A percentile compares a stretch with the other conserved stretches of the same genome.
These are phyloP conservation scores for Trissolcus brochymenae DNA, from an alignment of 2,888 invertebrate genomes.

Conservation along the genomic window DNA sequence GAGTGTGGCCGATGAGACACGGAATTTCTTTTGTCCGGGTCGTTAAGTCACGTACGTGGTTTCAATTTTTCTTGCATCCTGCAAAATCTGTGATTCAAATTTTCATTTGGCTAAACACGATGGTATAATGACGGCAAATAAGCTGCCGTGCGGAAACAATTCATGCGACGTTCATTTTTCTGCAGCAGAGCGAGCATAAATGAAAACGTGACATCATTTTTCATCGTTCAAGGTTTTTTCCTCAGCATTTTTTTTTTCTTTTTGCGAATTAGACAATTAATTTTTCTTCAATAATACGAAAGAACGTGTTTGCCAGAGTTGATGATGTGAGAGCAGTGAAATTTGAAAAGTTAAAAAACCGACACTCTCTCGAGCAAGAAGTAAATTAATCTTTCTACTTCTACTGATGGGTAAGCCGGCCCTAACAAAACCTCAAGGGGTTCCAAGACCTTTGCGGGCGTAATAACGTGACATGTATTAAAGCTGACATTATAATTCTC, in stretches of 20 bases:
- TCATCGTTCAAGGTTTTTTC: background rate
- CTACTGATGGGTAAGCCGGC: slow-evolving; percentile 31
- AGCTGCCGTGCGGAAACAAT: background rate
- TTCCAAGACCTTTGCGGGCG: slow-evolving; percentile 39
- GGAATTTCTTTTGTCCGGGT: too few species aligned
- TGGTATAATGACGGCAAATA: too few species aligned
- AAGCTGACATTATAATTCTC: slow-evolving; percentile 38
- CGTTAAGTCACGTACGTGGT: too few species aligned
- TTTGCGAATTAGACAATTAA: slow-evolving; percentile 14
- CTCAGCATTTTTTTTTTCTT: background rate
- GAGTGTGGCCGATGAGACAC: too few species aligned
- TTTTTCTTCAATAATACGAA: slow-evolving; percentile 8
- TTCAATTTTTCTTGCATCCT: too few species aligned
- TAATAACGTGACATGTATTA: slow-evolving; percentile 47
- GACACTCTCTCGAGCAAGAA: slow-evolving; percentile 17
- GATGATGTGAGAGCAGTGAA: background rate
- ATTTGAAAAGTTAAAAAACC: slow-evolving; percentile 15
- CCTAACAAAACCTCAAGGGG: slow-evolving; percentile 49
- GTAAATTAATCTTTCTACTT: slow-evolving; percentile 48
- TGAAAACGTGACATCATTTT: slow-evolving; percentile 8
- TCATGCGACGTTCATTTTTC: background rate
- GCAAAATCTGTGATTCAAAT: background rate
- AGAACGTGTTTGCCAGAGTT: slow-evolving; percentile 1
- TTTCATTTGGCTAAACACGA: too few species aligned
- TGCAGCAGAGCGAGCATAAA: background rate